Conservation (phyloP, 2,797 vertebrate genomes). For the Channallabes apus region DNA sequence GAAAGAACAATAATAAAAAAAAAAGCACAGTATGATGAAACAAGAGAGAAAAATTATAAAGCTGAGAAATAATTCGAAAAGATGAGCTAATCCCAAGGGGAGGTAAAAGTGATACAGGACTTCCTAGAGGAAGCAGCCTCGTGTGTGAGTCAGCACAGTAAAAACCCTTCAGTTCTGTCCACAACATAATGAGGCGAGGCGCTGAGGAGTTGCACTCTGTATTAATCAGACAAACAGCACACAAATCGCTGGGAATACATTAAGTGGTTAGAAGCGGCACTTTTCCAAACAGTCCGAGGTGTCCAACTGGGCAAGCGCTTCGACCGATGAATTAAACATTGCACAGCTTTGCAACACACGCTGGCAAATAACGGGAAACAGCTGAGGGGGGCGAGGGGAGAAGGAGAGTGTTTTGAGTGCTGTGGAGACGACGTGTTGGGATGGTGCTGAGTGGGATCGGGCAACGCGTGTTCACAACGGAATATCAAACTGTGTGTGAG, state of each 20-base stretch:
- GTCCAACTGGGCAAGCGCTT: conserved; percentile 68
- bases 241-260: conserved; percentile 76
- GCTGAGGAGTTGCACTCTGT: conserved; percentile 58
- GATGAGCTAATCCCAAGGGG: neutral
- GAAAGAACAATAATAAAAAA: neutral
- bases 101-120: conserved; percentile 7
- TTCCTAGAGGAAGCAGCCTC: conserved; percentile 12
- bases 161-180: conserved; percentile 32
- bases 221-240: conserved; percentile 77
- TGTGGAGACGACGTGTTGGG: conserved; percentile 36
- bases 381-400: conserved; percentile 55
- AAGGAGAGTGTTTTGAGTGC: conserved; percentile 36
- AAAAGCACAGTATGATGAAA: conserved; percentile 2
- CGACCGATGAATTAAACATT: conserved; percentile 75
- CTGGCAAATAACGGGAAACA: conserved; percentile 56
- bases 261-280: conserved; percentile 74
- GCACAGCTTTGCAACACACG: conserved; percentile 40
- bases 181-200: conserved; percentile 45
- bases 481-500: conserved; percentile 30
- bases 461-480: conserved; percentile 15
- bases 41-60: neutral
- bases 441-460: conserved; percentile 40
- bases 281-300: conserved; percentile 76
- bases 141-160: conserved; percentile 48
- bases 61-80: neutral